These are phyloP conservation scores for Mycteria americana DNA, from an alignment of 2,797 vertebrate species.

Conservation along the genomic window DNA sequence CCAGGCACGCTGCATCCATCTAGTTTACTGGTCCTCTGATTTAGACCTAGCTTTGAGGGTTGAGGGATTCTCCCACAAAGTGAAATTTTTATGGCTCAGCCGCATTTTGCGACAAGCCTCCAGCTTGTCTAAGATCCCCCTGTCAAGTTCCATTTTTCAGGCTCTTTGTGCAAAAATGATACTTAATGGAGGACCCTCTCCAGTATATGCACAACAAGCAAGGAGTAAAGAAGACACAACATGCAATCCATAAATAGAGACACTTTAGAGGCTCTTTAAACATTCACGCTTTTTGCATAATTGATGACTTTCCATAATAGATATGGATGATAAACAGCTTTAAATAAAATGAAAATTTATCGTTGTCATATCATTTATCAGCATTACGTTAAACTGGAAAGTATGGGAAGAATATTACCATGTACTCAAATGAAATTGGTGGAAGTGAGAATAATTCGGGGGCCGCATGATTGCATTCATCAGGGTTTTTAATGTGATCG, in stretches of 20 bases:
- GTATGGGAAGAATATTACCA: constrained; percentile 7
- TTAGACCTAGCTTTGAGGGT: background rate
- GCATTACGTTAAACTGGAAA: constrained; percentile 38
- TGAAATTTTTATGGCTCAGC: constrained; percentile 10
- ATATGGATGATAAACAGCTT: constrained; percentile 65
- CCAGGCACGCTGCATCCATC: background rate
- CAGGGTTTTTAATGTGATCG: background rate
- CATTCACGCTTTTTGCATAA: constrained; percentile 67
- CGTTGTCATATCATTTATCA: constrained; percentile 50
- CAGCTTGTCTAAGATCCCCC: background rate
- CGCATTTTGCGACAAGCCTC: background rate
- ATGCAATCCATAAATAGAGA: constrained; percentile 61
- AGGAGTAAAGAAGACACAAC: constrained; percentile 28
- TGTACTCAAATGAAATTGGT: background rate
- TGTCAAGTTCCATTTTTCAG: constrained; percentile 43
- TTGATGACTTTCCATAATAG: constrained; percentile 65
- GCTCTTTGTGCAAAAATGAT: constrained; percentile 13
- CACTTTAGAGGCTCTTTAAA: constrained; percentile 56
- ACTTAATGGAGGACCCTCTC: constrained; percentile 30
- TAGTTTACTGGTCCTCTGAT: background rate
- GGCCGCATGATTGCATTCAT: background rate
- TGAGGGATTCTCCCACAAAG: background rate
- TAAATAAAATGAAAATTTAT: constrained; percentile 69
- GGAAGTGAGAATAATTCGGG: constrained; percentile 26
- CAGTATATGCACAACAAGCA: constrained; percentile 1